Evolutionary conservation across 2,888 invertebrate genomes (phyloP).

Genomic region (Cataglyphis albicans): DNA sequence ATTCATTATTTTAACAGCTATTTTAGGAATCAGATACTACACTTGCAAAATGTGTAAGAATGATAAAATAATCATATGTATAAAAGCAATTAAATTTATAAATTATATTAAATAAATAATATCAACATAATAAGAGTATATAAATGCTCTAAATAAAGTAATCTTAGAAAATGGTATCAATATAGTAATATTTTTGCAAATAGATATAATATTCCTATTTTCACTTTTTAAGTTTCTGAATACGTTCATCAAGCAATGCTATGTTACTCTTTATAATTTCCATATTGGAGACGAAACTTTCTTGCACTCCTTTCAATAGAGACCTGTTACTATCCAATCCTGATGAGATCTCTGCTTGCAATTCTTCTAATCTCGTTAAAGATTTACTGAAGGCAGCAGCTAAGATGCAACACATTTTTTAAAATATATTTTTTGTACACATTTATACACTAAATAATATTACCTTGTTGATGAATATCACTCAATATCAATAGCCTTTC

Average conservation of each 20-base stretch:
- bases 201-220: conserved; percentile 49
- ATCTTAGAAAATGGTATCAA: conserved; percentile 30
- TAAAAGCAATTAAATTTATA: conserved; percentile 20
- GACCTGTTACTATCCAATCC: conserved; percentile 93
- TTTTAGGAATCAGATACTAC: conserved; percentile 29
- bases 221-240: conserved; percentile 88
- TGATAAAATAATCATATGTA: background rate
- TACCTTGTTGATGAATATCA: conserved; percentile 76
- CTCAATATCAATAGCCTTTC: conserved; percentile 95
- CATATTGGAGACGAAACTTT: conserved; percentile 92
- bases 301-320: conserved; percentile 92
- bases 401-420: conserved; percentile 85
- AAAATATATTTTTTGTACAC: background rate
- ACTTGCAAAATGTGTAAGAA: background rate
- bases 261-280: conserved; percentile 93
- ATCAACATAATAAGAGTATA: conserved; percentile 6
- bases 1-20: conserved; percentile 59
- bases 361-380: conserved; percentile 92
- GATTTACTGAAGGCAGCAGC: conserved; percentile 95
- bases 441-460: background rate
- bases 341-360: conserved; percentile 91
- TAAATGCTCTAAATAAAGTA: conserved; percentile 2
- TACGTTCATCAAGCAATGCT: conserved; percentile 91
- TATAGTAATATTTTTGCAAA: conserved; percentile 49
- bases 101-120: conserved; percentile 34